Conservation (phyloP, 2,113 vertebrate species). For the Ciconia maguari region DNA sequence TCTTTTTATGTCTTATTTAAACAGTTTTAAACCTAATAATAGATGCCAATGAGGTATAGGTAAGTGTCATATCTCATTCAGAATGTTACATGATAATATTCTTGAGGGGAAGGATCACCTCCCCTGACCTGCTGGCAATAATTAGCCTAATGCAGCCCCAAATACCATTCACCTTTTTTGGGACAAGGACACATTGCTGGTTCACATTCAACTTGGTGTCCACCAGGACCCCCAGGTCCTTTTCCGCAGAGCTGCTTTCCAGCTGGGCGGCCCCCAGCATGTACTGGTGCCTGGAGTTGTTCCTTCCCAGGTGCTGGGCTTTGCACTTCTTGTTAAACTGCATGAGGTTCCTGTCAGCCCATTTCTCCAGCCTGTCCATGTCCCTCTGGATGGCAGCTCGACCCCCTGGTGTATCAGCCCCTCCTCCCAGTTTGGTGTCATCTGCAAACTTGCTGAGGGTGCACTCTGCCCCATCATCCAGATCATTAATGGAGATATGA, state of each 20-base stretch:
- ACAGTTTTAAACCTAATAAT: constrained; percentile 14
- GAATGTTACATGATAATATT: neutral
- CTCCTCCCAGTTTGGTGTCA: neutral
- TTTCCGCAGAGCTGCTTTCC: neutral
- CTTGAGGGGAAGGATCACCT: neutral
- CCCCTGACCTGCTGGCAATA: neutral
- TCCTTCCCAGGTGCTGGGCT: too few relatives aligned
- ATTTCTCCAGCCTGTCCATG: too few relatives aligned
- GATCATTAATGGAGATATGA: neutral
- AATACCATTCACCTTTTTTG: neutral
- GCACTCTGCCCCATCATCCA: neutral
- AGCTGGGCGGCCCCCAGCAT: too few relatives aligned
- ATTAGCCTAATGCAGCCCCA: neutral
- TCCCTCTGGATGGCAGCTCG: too few relatives aligned
- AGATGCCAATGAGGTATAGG: neutral
- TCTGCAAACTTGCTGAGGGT: neutral
- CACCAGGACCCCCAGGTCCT: too few relatives aligned
- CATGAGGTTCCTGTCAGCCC: too few relatives aligned
- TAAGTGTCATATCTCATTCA: neutral
- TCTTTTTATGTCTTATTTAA: neutral
- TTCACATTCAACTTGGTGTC: neutral
- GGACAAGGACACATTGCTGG: neutral
- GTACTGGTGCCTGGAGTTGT: too few relatives aligned
- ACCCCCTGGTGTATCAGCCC: too few relatives aligned
- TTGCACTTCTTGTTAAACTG: too few relatives aligned